phyloP scores from a whole-genome alignment of 2,797 vertebrate species.

The Anas bahamensis region DNA sequence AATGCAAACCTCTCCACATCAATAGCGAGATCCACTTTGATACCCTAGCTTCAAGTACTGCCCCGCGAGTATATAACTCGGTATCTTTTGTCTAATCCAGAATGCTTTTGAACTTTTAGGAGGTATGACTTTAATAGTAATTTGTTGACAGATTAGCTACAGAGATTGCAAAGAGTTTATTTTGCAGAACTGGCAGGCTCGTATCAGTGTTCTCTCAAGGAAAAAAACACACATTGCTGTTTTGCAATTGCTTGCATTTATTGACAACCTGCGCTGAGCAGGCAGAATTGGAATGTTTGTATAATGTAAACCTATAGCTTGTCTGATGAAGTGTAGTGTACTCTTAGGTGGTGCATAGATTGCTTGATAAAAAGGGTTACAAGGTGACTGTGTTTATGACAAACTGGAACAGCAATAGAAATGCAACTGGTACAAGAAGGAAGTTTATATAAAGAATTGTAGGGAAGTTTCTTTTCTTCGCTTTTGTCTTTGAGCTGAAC shows the following conservation, averaged over 20 bases:
- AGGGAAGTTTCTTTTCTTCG: conserved; percentile 63
- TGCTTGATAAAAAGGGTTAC: conserved; percentile 79
- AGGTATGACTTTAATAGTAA: conserved; percentile 73
- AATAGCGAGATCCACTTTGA: conserved; percentile 46
- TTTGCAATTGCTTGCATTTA: conserved; percentile 77
- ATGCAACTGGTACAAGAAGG: conserved; percentile 25
- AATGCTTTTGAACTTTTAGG: conserved; percentile 70
- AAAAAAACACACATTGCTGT: conserved; percentile 54
- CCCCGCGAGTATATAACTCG: conserved; percentile 49
- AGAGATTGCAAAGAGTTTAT: conserved; percentile 70
- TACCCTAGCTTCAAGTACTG: conserved; percentile 51
- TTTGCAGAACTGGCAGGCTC: conserved; percentile 73
- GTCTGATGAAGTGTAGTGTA: conserved; percentile 72
- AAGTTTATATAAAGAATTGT: conserved; percentile 63
- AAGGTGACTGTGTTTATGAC: conserved; percentile 72
- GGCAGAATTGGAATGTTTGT: conserved; percentile 83
- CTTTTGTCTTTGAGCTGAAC: conserved; percentile 56
- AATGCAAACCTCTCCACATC: conserved; percentile 51
- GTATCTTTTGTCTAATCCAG: conserved; percentile 53
- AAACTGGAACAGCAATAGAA: conserved; percentile 44
- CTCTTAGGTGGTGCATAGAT: conserved; percentile 74
- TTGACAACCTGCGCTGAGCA: conserved; percentile 82
- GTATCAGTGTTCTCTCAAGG: conserved; percentile 72
- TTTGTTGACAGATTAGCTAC: conserved; percentile 76
- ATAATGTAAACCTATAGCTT: conserved; percentile 83